Conservation (phyloP, 1,140 invertebrate genomes). For the Trachymyrmex cornetzi region DNA sequence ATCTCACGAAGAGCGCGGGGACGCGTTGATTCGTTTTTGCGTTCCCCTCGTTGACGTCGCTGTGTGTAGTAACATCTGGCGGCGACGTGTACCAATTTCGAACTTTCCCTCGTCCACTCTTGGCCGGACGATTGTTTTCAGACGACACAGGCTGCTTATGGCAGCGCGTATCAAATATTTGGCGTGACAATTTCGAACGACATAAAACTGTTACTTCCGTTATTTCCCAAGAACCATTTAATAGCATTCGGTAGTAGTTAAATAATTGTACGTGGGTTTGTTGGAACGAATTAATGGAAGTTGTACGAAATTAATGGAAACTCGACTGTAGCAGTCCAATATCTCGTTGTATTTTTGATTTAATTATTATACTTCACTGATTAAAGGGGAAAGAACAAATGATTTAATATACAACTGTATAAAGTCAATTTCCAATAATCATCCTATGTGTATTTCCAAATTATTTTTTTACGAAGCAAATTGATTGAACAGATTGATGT, state of each 20-base stretch:
- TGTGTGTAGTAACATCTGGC: conserved; percentile 74
- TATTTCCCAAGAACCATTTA: neutral
- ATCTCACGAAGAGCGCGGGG: conserved; percentile 45
- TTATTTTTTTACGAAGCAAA: neutral
- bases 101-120: conserved; percentile 65
- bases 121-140: conserved; percentile 44
- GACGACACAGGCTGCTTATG: conserved; percentile 10
- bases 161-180: conserved; percentile 31
- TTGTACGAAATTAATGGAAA: conserved; percentile 23
- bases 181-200: neutral
- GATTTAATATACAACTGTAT: neutral
- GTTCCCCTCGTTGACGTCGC: conserved; percentile 60
- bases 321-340: conserved; percentile 1
- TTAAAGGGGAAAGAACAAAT: conserved; percentile 3
- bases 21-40: conserved; percentile 66
- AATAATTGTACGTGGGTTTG: neutral
- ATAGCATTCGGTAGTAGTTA: neutral
- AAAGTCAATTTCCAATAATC: neutral
- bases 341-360: conserved; percentile 29
- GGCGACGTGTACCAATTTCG: conserved; percentile 72
- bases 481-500: neutral
- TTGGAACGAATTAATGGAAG: conserved; percentile 18
- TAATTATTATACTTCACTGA: conserved; percentile 8
- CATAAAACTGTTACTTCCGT: conserved; percentile 4
- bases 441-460: neutral